Evolutionary conservation across 2,888 invertebrate species (phyloP).

Genomic region (Spisula subtruncata): DNA sequence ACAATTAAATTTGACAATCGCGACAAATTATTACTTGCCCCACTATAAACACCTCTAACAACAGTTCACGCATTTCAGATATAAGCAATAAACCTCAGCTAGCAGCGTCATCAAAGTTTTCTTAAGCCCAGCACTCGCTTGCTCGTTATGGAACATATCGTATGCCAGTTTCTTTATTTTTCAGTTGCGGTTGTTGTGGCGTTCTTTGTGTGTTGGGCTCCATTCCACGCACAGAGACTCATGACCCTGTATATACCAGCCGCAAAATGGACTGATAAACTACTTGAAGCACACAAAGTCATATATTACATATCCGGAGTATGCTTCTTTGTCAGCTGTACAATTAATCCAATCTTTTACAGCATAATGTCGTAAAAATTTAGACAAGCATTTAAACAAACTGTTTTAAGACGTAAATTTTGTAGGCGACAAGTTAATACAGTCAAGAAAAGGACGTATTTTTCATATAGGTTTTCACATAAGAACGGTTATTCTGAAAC

Average conservation of each 20-base stretch:
- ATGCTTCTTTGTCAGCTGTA: too few relatives aligned
- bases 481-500: conserved; percentile 79
- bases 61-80: not conserved
- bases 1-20: not conserved
- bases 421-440: too few relatives aligned
- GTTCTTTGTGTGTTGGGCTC: too few relatives aligned
- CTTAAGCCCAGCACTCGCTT: not conserved
- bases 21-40: not conserved
- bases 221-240: too few relatives aligned
- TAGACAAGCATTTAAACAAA: conserved; percentile 95
- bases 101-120: not conserved
- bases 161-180: conserved; percentile 71
- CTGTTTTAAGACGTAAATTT: conserved; percentile 81
- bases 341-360: conserved; percentile 97
- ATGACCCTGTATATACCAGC: too few relatives aligned
- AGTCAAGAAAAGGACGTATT: conserved; percentile 67
- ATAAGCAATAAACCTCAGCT: not conserved
- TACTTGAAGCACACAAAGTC: too few relatives aligned
- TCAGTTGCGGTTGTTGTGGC: too few relatives aligned
- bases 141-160: not conserved
- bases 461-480: conserved; percentile 77
- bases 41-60: not conserved
- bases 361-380: conserved; percentile 98
- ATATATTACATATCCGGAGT: too few relatives aligned
- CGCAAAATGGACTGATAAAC: too few relatives aligned